These are phyloP conservation scores for Xylota sylvarum DNA, from an alignment of 2,888 invertebrate genomes.

Conservation along the genomic window DNA sequence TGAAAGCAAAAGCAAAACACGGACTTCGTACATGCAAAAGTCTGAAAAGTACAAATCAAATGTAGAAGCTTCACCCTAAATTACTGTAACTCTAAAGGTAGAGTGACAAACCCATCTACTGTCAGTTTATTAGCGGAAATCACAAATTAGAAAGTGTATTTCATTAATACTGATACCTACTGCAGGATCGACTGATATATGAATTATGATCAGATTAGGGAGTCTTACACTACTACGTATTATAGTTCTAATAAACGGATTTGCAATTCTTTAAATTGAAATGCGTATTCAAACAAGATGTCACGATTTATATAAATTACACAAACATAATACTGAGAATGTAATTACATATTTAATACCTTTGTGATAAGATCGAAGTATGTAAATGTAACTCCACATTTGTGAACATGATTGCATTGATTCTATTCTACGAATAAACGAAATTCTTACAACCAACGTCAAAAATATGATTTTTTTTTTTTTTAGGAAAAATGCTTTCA, in stretches of 20 bases:
- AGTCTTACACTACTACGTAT: not conserved
- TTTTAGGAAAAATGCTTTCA: constrained; percentile 20
- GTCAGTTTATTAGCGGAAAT: not conserved
- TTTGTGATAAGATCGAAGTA: not conserved
- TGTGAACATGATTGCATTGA: constrained; percentile 16
- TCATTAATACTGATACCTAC: not conserved
- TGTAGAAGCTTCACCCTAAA: too few species aligned
- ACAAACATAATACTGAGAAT: not conserved
- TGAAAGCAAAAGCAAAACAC: too few species aligned
- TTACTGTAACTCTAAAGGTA: too few species aligned
- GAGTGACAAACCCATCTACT: not conserved
- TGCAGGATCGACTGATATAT: not conserved
- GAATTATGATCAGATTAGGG: not conserved
- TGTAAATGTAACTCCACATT: not conserved
- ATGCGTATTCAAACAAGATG: not conserved
- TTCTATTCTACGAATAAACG: constrained; percentile 10
- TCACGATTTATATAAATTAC: not conserved
- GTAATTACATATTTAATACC: not conserved
- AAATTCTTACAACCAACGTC: not conserved
- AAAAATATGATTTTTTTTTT: constrained; percentile 7
- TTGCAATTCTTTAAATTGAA: not conserved
- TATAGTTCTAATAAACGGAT: not conserved
- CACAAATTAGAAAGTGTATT: not conserved
- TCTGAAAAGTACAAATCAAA: too few species aligned
- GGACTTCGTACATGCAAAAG: too few species aligned